Evolutionary conservation across 2,888 invertebrate genomes (phyloP).

Genomic region (Agapostemon virescens): DNA sequence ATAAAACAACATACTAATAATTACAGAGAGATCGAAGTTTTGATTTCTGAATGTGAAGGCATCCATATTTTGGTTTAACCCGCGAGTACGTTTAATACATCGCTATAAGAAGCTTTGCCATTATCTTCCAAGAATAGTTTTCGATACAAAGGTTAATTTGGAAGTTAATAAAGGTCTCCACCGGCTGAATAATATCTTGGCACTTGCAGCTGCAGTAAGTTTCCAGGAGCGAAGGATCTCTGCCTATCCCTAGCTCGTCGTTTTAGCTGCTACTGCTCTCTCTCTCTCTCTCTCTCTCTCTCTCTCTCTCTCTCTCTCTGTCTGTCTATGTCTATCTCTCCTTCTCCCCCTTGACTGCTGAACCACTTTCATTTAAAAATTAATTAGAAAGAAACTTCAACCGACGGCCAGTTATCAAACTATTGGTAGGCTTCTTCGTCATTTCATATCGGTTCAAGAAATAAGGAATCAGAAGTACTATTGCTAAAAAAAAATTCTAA

Average conservation of each 20-base stretch:
- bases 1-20: neutral
- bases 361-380: conserved; percentile 66
- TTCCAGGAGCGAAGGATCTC: conserved; percentile 41
- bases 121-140: conserved; percentile 55
- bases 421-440: conserved; percentile 26
- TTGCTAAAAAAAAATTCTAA: neutral
- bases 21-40: neutral
- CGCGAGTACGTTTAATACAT: conserved; percentile 19
- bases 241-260: conserved; percentile 25
- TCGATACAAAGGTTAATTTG: conserved; percentile 59
- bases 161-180: conserved; percentile 63
- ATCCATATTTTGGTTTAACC: neutral
- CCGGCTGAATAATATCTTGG: conserved; percentile 64
- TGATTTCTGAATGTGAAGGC: neutral
- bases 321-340: conserved; percentile 5
- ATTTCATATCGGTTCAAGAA: conserved; percentile 6
- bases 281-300: neutral
- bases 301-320: conserved; percentile 12
- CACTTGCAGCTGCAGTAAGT: conserved; percentile 57
- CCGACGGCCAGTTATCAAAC: conserved; percentile 44
- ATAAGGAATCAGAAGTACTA: neutral
- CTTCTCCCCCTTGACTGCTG: conserved; percentile 16
- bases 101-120: conserved; percentile 7
- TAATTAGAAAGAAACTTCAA: conserved; percentile 63
- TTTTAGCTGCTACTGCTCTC: neutral